Evolutionary conservation across 1,140 invertebrate species (phyloP).

Genomic region (Prorops nasuta): DNA sequence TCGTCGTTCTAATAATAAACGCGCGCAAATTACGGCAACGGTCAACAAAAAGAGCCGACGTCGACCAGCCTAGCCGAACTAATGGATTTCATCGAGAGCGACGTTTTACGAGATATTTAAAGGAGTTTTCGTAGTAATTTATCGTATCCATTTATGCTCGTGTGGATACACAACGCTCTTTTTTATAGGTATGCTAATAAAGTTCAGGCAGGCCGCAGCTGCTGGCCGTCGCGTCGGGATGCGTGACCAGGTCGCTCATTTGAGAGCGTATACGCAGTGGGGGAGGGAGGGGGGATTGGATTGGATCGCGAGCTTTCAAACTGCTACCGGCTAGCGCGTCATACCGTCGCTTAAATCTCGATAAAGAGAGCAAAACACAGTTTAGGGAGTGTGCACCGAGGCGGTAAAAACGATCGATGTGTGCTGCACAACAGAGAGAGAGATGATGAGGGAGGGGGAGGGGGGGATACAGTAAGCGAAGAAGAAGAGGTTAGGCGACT

Average conservation of each 20-base stretch:
- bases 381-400: too few species aligned
- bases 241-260: slow-evolving; percentile 32
- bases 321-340: neutral
- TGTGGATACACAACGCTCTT: slow-evolving; percentile 28
- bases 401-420: too few species aligned
- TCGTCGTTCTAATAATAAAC: too few species aligned
- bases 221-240: slow-evolving; percentile 30
- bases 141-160: slow-evolving; percentile 43
- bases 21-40: neutral
- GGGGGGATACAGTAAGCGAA: slow-evolving; percentile 16
- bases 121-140: slow-evolving; percentile 48
- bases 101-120: slow-evolving; percentile 49
- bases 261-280: slow-evolving; percentile 4
- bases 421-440: slow-evolving; percentile 2
- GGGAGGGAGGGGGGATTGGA: slow-evolving; percentile 12
- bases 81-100: slow-evolving; percentile 32
- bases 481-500: slow-evolving; percentile 28
- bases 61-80: slow-evolving; percentile 19
- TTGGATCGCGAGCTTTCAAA: slow-evolving; percentile 2
- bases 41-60: neutral
- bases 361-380: too few species aligned
- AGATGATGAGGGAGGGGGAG: slow-evolving; percentile 17
- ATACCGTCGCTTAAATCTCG: too few species aligned
- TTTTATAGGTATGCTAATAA: slow-evolving; percentile 57
- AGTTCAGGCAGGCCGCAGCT: slow-evolving; percentile 39